Percentiles rank a stretch among this genome's conserved stretches.
Conservation (phyloP, 1,140 invertebrate species). For the Drosophila equinoxialis region DNA sequence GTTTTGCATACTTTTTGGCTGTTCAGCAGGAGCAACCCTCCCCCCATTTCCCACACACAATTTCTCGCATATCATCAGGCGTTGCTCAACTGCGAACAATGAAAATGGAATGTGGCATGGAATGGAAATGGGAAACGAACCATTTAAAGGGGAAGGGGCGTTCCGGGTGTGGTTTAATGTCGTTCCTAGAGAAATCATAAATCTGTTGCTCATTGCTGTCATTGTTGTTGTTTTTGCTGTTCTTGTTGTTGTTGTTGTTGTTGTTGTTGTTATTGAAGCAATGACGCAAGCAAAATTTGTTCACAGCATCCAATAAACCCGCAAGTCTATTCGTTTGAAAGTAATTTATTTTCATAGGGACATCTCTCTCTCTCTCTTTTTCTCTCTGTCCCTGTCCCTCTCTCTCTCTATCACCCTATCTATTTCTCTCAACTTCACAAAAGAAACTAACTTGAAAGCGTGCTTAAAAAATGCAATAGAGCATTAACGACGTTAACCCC, state of each 20-base stretch:
- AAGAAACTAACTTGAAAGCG: conserved; percentile 14
- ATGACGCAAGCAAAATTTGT: conserved; percentile 67
- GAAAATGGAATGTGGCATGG: neutral
- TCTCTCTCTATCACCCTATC: conserved; percentile 12
- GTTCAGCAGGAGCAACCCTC: neutral
- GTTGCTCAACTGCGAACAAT: conserved; percentile 33
- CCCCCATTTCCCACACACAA: conserved; percentile 2
- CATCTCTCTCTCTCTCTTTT: neutral
- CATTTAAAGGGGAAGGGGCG: neutral
- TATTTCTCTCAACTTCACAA: neutral
- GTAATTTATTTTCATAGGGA: conserved; percentile 68
- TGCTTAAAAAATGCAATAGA: conserved; percentile 31
- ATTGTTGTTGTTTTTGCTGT: neutral
- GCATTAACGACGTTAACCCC: conserved; percentile 29
- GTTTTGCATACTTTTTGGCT: conserved; percentile 45
- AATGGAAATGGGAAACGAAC: neutral
- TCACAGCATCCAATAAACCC: conserved; percentile 11
- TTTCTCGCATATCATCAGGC: conserved; percentile 50
- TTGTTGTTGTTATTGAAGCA: conserved; percentile 65
- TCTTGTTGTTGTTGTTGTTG: conserved; percentile 50
- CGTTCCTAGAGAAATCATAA: conserved; percentile 39
- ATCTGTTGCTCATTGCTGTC: conserved; percentile 56
- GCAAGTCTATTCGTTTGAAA: conserved; percentile 62
- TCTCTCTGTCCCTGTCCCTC: neutral
- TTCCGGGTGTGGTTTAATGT: conserved; percentile 1